These are phyloP conservation scores for Thrips palmi DNA, from an alignment of 1,140 invertebrate species.

Conservation along the genomic window DNA sequence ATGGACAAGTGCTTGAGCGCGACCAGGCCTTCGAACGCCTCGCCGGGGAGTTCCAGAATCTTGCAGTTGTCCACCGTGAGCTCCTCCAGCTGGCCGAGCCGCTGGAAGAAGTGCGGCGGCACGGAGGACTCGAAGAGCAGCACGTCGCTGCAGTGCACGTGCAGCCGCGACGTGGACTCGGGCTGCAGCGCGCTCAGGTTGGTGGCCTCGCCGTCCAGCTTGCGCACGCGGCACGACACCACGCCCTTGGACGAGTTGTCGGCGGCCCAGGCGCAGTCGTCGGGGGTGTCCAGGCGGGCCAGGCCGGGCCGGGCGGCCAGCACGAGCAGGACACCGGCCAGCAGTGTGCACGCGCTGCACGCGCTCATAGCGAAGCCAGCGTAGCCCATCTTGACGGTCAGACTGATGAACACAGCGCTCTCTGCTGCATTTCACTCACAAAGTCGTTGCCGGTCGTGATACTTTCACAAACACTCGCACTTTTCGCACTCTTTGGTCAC, in stretches of 20 bases:
- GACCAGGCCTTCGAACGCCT: conserved; percentile 54
- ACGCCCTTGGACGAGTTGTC: conserved; percentile 30
- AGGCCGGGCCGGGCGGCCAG: too few species aligned
- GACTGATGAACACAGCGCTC: too few species aligned
- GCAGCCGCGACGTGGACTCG: conserved; percentile 46
- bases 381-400: too few species aligned
- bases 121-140: conserved; percentile 63
- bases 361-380: too few species aligned
- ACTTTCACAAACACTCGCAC: too few species aligned
- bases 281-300: conserved; percentile 6
- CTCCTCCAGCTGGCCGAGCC: conserved; percentile 50
- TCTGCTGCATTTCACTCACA: too few species aligned
- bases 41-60: conserved; percentile 49
- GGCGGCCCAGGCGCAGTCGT: conserved; percentile 31
- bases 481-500: too few species aligned
- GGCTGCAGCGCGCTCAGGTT: conserved; percentile 35
- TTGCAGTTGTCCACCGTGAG: conserved; percentile 61
- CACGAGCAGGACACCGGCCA: too few species aligned
- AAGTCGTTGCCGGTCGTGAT: too few species aligned
- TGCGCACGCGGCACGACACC: conserved; percentile 46
- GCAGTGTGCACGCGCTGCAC: too few species aligned
- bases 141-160: conserved; percentile 55
- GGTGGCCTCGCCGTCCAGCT: conserved; percentile 43
- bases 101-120: conserved; percentile 46
- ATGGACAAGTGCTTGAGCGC: conserved; percentile 54